Conservation (phyloP, 1,140 invertebrate species). For the Belonocnema kinseyi region DNA sequence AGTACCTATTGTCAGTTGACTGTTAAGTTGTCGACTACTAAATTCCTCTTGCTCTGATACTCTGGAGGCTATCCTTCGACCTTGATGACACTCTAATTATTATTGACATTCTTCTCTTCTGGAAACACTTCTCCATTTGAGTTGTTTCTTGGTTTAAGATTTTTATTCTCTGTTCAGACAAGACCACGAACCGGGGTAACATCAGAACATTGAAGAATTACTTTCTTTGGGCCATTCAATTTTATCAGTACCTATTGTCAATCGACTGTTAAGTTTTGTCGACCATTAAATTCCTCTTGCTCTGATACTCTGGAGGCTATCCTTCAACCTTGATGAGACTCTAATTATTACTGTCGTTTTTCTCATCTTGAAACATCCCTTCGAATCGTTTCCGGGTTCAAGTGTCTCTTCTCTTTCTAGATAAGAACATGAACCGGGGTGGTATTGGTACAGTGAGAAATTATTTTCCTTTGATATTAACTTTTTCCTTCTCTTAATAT, state of each 20-base stretch:
- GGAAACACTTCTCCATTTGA: conserved; percentile 18
- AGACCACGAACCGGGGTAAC: no score
- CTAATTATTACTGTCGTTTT: conserved; percentile 50
- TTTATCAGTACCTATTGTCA: not conserved
- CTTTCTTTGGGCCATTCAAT: not conserved
- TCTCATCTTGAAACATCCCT: conserved; percentile 42
- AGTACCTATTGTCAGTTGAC: no score
- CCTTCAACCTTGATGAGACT: conserved; percentile 53
- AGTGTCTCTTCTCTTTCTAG: no score
- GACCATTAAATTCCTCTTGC: not conserved
- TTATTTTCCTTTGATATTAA: no score
- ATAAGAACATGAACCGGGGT: no score
- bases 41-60: no score
- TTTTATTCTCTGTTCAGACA: no score
- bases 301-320: conserved; percentile 67
- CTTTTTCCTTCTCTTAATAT: no score
- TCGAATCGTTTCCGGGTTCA: not conserved
- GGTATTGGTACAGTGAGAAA: no score
- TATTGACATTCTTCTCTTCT: conserved; percentile 46
- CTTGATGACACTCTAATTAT: conserved; percentile 52
- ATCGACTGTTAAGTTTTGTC: not conserved
- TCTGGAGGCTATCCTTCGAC: conserved; percentile 61
- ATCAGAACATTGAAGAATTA: no score
- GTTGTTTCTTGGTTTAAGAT: not conserved
- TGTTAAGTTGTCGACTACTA: no score